A percentile compares a stretch with the other conserved stretches of the same genome.
Conservation (phyloP, 1,140 invertebrate genomes). For the Diorhabda sublineata region DNA sequence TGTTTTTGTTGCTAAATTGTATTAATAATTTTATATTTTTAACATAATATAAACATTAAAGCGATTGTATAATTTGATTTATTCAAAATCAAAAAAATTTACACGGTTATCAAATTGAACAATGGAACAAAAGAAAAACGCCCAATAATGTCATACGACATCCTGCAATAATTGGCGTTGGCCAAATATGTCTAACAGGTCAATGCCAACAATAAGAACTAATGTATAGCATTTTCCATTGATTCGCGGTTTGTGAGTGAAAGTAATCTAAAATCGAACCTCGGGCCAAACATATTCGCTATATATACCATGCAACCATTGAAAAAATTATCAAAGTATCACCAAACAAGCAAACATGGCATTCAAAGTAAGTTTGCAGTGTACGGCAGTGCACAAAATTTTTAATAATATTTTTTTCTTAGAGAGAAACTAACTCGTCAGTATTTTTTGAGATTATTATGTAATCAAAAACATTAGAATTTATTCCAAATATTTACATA, state of each 20-base stretch:
- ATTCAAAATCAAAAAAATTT: no score
- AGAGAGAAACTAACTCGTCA: no score
- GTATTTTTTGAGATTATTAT: no score
- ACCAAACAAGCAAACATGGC: constrained; percentile 7
- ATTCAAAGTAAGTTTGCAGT: constrained; percentile 13
- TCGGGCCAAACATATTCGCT: background rate
- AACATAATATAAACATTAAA: no score
- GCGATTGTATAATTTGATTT: no score
- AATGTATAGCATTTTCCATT: constrained; percentile 3
- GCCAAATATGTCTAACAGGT: background rate
- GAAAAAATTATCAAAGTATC: constrained; percentile 3
- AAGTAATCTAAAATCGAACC: background rate
- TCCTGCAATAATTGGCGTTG: background rate
- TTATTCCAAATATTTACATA: background rate
- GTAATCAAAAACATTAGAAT: no score
- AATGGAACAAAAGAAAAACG: no score
- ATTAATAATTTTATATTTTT: no score
- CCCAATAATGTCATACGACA: background rate
- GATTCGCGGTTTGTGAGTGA: background rate
- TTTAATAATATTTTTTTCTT: no score
- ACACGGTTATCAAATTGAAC: no score
- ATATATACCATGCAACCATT: background rate
- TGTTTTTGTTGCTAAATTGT: no score
- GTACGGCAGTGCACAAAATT: background rate
- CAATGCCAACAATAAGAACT: constrained; percentile 2